These are phyloP conservation scores for Listronotus oregonensis DNA, from an alignment of 1,140 invertebrate genomes.

Conservation along the genomic window DNA sequence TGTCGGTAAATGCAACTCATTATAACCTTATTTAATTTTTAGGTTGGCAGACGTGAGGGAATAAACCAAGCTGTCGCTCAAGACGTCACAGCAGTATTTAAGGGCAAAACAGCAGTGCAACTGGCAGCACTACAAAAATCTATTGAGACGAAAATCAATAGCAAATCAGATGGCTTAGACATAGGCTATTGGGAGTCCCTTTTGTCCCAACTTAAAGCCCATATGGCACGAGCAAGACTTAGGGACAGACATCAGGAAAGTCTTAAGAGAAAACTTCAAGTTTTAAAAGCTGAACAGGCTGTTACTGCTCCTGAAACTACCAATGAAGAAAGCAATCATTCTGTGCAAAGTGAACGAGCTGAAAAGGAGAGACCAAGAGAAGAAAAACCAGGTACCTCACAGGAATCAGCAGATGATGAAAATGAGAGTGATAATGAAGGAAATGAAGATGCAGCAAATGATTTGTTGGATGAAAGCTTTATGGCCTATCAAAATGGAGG, in stretches of 20 bases:
- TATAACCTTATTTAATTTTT: background rate
- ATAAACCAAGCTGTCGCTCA: constrained; percentile 91
- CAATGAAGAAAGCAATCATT: constrained; percentile 40
- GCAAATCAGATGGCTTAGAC: constrained; percentile 88
- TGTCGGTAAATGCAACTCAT: too few species aligned
- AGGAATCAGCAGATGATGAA: constrained; percentile 27
- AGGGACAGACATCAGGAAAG: constrained; percentile 92
- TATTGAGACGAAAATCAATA: constrained; percentile 88
- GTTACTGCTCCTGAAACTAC: constrained; percentile 59
- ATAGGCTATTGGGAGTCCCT: constrained; percentile 97
- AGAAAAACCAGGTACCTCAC: constrained; percentile 37
- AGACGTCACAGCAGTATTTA: constrained; percentile 90
- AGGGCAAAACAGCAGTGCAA: constrained; percentile 90
- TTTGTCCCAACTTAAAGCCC: constrained; percentile 90
- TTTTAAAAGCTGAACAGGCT: constrained; percentile 87
- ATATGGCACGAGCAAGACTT: constrained; percentile 91
- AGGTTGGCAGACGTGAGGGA: constrained; percentile 75
- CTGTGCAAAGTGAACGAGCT: background rate
- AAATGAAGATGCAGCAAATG: constrained; percentile 57
- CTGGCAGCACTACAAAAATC: constrained; percentile 80
- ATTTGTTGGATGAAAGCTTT: constrained; percentile 66
- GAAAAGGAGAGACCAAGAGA: background rate
- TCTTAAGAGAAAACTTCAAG: constrained; percentile 84
- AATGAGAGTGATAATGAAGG: constrained; percentile 24
- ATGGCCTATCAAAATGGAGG: constrained; percentile 76